Base-by-base conservation (phyloP, 2,888 invertebrate genomes). In the Leucoptera coffeella region DNA sequence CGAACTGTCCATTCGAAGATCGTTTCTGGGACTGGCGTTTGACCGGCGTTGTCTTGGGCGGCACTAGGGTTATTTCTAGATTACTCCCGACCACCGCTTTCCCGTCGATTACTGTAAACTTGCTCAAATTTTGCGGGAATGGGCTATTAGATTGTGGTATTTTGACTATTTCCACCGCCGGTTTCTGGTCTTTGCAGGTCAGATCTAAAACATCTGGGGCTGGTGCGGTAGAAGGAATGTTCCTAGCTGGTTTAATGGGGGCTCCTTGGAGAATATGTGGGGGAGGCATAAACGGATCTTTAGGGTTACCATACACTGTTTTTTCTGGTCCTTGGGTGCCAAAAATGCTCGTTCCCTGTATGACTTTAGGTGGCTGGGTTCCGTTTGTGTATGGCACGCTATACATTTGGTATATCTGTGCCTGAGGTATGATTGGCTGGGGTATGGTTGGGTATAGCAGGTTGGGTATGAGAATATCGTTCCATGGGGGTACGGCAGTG, bases 231-330 rank as follows among this genome's bases (percentile, higher is more conserved):
- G 9, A 7, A 20, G 31, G 37, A 3, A 42, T 33, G n/a, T 40
- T 42, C 19, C 54, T 36, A 3, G 44, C 38, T 0, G 58, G 55
- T 25, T 56, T 57, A 0, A 65, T 38, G 0, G 72, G 61, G 1
- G 49, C 43, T 0, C 67, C 75, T n/a, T 64, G 72, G 0, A 71
- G 35, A 0, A 71, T 51, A 26, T 72, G 73, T 0, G 73, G 65
- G 1, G 74, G 73, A 0, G 76, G 73, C 50, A 71, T 69, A 32
- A 79, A 64, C 3, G 76, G 75, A 39, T 82, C 83, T 42, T 82
- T 83, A 0, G 84, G 84, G 49, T 84, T 81, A 0, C 83, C 82
- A 37, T 84, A 84, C 1, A 83, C 77, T 0, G 73, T 80, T 39
- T 74, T 78, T 38, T 81, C 78, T 0, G 69, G 65, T 0, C 64